A percentile compares a stretch with the other conserved stretches of the same genome.
These are phyloP conservation scores for Myotis pilosus DNA, from an alignment of 2,797 vertebrate species.

Conservation along the genomic window DNA sequence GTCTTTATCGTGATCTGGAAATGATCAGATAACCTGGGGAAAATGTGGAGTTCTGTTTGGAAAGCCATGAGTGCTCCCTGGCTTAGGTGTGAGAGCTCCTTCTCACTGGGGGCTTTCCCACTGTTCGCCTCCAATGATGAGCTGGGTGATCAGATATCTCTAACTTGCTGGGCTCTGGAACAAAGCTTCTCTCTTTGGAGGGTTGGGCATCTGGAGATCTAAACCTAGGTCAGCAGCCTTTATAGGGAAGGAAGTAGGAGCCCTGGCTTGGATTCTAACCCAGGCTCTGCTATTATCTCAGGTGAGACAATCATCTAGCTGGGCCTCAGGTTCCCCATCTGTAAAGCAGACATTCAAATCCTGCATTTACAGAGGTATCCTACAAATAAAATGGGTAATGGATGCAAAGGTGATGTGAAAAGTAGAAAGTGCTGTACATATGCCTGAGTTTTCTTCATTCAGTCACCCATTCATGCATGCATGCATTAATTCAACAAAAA, in stretches of 20 bases:
- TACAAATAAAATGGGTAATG: background rate
- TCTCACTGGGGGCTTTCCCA: background rate
- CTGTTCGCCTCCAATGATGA: background rate
- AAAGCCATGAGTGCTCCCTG: background rate
- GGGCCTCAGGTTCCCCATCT: background rate
- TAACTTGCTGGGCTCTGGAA: background rate
- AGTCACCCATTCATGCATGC: background rate
- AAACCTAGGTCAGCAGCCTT: background rate
- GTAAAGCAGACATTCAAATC: background rate
- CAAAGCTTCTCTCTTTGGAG: background rate
- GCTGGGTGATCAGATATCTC: background rate
- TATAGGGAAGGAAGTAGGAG: background rate
- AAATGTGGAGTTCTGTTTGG: background rate
- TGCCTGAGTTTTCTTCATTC: background rate
- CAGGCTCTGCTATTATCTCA: background rate
- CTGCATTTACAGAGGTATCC: background rate
- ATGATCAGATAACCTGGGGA: background rate
- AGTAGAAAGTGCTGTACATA: background rate
- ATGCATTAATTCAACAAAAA: background rate
- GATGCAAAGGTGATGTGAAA: background rate
- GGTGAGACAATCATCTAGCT: background rate
- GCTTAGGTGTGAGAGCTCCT: background rate
- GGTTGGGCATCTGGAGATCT: background rate
- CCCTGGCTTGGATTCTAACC: background rate
- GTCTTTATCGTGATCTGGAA: slow-evolving; percentile 23